Evolutionary conservation across 1,140 invertebrate genomes (phyloP).

Genomic region (Anastrepha obliqua): DNA sequence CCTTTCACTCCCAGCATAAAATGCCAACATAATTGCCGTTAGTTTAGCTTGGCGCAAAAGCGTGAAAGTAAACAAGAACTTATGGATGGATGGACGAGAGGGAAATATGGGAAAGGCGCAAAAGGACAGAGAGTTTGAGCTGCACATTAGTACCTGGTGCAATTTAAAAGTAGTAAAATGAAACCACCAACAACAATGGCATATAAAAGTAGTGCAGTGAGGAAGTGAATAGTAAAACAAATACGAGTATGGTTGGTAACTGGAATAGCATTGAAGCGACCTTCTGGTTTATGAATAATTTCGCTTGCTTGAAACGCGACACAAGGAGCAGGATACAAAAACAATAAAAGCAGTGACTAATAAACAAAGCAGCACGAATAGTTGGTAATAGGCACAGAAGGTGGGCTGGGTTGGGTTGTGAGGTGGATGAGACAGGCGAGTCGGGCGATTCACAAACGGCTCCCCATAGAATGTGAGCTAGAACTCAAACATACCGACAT

Average conservation of each 20-base stretch:
- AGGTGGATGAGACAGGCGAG: not conserved
- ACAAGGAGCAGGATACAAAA: constrained; percentile 3
- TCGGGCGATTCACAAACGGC: not conserved
- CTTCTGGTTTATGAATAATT: constrained; percentile 49
- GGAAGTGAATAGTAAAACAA: constrained; percentile 13
- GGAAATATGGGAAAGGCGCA: not conserved
- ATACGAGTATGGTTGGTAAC: not conserved
- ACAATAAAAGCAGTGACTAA: not conserved
- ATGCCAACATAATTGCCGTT: constrained; percentile 49
- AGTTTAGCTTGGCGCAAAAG: constrained; percentile 39
- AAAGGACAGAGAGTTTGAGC: no score
- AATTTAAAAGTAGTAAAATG: constrained; percentile 26
- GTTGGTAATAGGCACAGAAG: not conserved
- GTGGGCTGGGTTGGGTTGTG: not conserved
- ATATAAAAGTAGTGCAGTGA: not conserved
- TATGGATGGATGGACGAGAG: not conserved
- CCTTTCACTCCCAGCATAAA: constrained; percentile 4
- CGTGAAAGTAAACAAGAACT: constrained; percentile 27
- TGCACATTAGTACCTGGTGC: not conserved
- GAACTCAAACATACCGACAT: not conserved
- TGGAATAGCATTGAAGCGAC: constrained; percentile 34
- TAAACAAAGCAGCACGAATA: not conserved
- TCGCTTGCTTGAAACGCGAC: not conserved
- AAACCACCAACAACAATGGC: not conserved
- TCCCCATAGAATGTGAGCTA: not conserved